Base-by-base conservation (phyloP, 2,888 invertebrate genomes). In the Salticus scenicus region DNA sequence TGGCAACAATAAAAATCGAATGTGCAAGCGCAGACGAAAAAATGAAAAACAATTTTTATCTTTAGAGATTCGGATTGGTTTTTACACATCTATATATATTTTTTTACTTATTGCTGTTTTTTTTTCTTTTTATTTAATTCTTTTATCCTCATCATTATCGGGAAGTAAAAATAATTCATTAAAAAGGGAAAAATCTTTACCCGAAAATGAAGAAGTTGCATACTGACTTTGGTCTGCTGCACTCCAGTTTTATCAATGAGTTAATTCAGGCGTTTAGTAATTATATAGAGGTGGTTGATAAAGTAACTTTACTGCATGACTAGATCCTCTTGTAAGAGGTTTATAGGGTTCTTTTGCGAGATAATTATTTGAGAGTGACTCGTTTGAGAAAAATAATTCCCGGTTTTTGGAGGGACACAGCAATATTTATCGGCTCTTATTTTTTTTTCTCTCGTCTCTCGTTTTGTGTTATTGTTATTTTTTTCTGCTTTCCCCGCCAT, bases 261-360 rank as follows among this genome's bases (percentile, higher is more conserved):
- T 79, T 78, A 85, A 85, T 79, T 85, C 74, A 85, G 74, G 84
- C 84, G 84, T 79, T 79, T 79, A 79, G 77, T 77, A 85, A 85
- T 85, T 85, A 85, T 78, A 74, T 42, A 70, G 84, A 28, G 69
- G 78, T 84, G 70, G 74, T 42, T 70, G 84, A 85, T 85, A 85
- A 85, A 79, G 78, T 79, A 84, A 84, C 83, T 84, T 85, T 85
- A 79, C 78, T 77, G 84, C 84, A 74, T 79, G 78, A 75, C 73
- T 85, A 70, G 72, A 79, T 33, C 47, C 84, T 79, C 78, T 79
- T 85, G 84, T 85, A 85, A 85, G 84, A 79, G 79, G 83, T 84
- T 85, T 79, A 85, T 74, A 70, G 84, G 79, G 63, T 85, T 85
- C 78, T 79, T 78, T 78, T 70, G 24, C 64, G 74, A 85, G 84